Evolutionary conservation across 2,113 vertebrate species (phyloP), one percentile per base, ranked within the genome.

Genomic region (Tragelaphus scriptus): DNA sequence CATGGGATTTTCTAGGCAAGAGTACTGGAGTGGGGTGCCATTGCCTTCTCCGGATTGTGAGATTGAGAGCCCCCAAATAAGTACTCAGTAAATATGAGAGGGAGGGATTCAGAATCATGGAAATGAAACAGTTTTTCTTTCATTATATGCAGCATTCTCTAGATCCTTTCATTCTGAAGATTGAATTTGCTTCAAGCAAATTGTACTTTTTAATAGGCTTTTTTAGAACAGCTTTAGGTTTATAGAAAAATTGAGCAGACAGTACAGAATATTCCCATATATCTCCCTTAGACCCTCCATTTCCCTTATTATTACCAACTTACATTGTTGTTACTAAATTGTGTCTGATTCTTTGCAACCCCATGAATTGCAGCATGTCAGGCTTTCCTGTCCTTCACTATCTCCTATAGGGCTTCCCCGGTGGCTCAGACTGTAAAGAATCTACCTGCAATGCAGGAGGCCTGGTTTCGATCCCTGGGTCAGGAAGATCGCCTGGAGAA

Each of bases 81-180:
- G 49, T 40, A 23, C 19, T 89, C 85, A 77, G 23, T 68, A 94
- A 96, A 65, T 40, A 17, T 55, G 77, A 90, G 47, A 87, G 53
- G 53, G 68, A 88, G 53, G 36, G 63, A 91, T 84, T 93, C 84
- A 53, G 65, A 95, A 95, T 86, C 8, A 32, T 65, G 36, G 44
- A 85, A 85, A 85, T 44, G 75, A 95, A 97, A 85, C 11, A 82
- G n/a, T 53, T 85, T 84, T 56, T 71, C 49, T 51, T 84, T 90
- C 15, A 56, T 91, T 61, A 89, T 71, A 75, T 6, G 40, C 26
- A 61, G 9, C n/a, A 32, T 91, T 82, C 51, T 59, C 79, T 88
- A 86, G 81, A 3, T 91, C 82, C 51, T 89, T 59, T 93, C 47
- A 91, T 88, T 95, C 26, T 68, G 71, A 88, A 97, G 84, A 80